Conservation (phyloP, 2,888 invertebrate genomes). For the Drosophila gaucha region DNA sequence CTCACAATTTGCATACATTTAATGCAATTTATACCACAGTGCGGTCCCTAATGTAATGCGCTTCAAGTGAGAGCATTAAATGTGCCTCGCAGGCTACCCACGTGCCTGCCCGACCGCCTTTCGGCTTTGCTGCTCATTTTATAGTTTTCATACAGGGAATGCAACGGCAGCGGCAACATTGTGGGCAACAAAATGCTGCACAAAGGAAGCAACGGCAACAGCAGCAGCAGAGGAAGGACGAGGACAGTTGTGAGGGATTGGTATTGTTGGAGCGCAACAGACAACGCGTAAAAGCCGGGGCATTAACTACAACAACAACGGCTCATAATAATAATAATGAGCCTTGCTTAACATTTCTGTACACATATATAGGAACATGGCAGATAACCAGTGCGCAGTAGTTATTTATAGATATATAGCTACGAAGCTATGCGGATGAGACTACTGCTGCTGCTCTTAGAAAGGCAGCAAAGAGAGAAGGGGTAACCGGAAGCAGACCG, state of each 20-base stretch:
- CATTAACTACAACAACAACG: slow-evolving; percentile 47
- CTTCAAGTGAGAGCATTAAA: slow-evolving; percentile 66
- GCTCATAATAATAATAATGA: slow-evolving; percentile 59
- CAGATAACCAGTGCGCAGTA: not conserved
- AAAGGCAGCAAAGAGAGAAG: not conserved
- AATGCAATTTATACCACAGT: slow-evolving; percentile 38
- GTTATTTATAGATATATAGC: not conserved
- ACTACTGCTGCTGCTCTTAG: too few species aligned
- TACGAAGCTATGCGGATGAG: not conserved
- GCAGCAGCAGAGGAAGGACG: not conserved
- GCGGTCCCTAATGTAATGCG: slow-evolving; percentile 35
- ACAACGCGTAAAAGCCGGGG: slow-evolving; percentile 52
- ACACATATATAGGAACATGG: not conserved
- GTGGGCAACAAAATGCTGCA: slow-evolving; percentile 32
- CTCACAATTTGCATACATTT: not conserved
- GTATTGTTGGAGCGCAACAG: slow-evolving; percentile 42
- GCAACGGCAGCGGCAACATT: slow-evolving; percentile 32
- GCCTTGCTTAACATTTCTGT: not conserved
- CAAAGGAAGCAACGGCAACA: slow-evolving; percentile 5
- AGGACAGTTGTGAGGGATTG: not conserved
- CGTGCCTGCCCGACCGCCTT: slow-evolving; percentile 8
- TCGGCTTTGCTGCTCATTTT: slow-evolving; percentile 44
- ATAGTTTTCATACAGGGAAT: slow-evolving; percentile 45
- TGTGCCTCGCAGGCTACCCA: slow-evolving; percentile 24
- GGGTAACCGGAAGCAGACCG: not conserved